Percentiles rank a stretch among this genome's conserved stretches.
These are phyloP conservation scores for Pyrocephalus nanus DNA, from an alignment of 2,797 vertebrate genomes.

Conservation along the genomic window DNA sequence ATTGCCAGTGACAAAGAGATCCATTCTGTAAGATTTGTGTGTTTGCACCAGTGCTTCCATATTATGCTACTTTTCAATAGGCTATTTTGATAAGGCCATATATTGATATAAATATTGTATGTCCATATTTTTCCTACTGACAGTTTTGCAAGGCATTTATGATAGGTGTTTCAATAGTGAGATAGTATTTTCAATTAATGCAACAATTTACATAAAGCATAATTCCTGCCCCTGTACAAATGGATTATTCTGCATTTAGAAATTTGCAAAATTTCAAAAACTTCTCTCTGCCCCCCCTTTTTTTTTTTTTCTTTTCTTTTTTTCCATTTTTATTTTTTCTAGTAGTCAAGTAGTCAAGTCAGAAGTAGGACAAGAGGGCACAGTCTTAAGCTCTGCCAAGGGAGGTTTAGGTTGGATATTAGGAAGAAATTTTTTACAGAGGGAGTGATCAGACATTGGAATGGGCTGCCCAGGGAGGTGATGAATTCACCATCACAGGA, in stretches of 20 bases:
- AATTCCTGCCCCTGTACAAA: neutral
- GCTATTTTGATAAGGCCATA: neutral
- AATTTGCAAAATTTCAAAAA: neutral
- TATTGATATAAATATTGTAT: neutral
- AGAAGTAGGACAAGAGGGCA: too few relatives aligned
- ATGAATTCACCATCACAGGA: too few relatives aligned
- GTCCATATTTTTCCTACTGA: neutral
- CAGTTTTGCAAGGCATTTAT: neutral
- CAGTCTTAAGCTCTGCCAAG: too few relatives aligned
- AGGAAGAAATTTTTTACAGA: too few relatives aligned
- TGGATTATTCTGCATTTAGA: neutral
- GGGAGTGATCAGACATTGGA: too few relatives aligned
- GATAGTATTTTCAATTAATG: neutral
- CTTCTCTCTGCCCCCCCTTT: rapidly evolving
- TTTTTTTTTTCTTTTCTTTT: neutral
- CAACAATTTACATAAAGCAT: neutral
- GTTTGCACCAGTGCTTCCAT: neutral
- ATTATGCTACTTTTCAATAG: neutral
- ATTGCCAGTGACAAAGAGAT: neutral
- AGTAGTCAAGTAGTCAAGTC: too few relatives aligned
- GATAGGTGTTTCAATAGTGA: neutral
- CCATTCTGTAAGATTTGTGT: neutral
- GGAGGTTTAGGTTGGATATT: too few relatives aligned
- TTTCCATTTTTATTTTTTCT: neutral
- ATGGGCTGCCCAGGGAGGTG: too few relatives aligned